A percentile compares a stretch with the other conserved stretches of the same genome.
Evolutionary conservation across 35 echinoderm and acorn worm genomes (phyloP).

Genomic region (Apostichopus californicus): DNA sequence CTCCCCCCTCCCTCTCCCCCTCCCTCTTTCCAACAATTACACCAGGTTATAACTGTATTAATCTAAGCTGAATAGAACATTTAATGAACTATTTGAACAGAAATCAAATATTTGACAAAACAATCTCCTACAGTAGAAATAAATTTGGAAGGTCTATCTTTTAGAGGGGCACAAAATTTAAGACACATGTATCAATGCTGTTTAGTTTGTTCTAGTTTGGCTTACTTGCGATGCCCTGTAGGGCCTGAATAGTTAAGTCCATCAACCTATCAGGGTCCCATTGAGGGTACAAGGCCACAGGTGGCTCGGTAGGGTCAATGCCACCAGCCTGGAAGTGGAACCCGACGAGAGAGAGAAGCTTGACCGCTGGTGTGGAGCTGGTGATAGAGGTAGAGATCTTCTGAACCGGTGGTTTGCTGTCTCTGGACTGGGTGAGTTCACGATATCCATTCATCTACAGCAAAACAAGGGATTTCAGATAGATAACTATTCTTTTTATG

Average conservation of each 20-base stretch:
- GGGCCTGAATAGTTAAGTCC: constrained; percentile 62
- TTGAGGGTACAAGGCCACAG: constrained; percentile 75
- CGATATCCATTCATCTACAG: constrained; percentile 17
- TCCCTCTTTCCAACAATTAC: too few relatives aligned
- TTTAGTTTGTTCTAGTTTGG: background rate
- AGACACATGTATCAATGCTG: too few relatives aligned
- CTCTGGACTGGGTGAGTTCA: constrained; percentile 18
- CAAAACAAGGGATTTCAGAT: too few relatives aligned
- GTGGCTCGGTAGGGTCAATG: constrained; percentile 50
- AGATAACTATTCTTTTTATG: too few relatives aligned
- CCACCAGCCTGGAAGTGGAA: constrained; percentile 85
- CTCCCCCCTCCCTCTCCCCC: too few relatives aligned
- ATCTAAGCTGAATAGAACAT: too few relatives aligned
- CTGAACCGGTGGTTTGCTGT: constrained; percentile 23
- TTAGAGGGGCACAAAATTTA: too few relatives aligned
- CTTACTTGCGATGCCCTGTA: constrained; percentile 69
- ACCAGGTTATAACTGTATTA: too few relatives aligned
- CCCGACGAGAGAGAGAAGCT: constrained; percentile 18
- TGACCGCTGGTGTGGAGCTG: background rate
- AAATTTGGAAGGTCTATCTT: too few relatives aligned
- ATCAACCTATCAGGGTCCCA: constrained; percentile 78
- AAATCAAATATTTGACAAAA: too few relatives aligned
- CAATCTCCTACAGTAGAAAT: too few relatives aligned
- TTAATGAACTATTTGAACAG: too few relatives aligned
- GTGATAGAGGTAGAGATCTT: constrained; percentile 13